A percentile compares a stretch with the other conserved stretches of the same genome.
Evolutionary conservation across 2,113 vertebrate genomes (phyloP).

Genomic region (Otolemur garnettii): DNA sequence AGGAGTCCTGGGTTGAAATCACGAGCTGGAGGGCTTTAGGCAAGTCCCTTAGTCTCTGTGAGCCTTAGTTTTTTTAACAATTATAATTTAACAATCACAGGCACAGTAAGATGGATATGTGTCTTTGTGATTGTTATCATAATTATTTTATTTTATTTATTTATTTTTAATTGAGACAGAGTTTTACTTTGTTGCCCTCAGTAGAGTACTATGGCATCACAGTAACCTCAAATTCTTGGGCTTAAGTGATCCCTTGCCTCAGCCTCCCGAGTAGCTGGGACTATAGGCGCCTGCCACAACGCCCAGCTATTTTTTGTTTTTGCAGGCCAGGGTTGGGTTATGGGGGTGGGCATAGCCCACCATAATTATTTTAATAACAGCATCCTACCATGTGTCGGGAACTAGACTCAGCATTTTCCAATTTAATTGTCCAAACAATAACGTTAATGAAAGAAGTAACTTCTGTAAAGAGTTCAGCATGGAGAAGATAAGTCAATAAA

Average conservation of each 20-base stretch:
- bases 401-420: neutral
- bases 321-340: too few relatives aligned
- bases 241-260: too few relatives aligned
- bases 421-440: slow-evolving; percentile 39
- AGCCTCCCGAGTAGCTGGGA: too few relatives aligned
- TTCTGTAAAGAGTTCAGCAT: neutral
- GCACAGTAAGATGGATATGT: neutral
- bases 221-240: too few relatives aligned
- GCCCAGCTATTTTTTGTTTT: too few relatives aligned
- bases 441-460: slow-evolving; percentile 28
- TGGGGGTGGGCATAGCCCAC: too few relatives aligned
- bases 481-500: slow-evolving; percentile 14
- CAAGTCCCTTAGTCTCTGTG: neutral
- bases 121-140: neutral
- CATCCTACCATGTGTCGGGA: neutral
- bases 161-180: too few relatives aligned
- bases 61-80: slow-evolving; percentile 22
- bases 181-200: too few relatives aligned
- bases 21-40: neutral
- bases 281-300: too few relatives aligned
- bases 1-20: neutral
- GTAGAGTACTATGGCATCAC: too few relatives aligned
- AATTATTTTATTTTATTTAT: neutral
- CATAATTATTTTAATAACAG: neutral
- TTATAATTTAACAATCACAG: neutral